Percentiles rank a stretch among this genome's conserved stretches.
These are phyloP conservation scores for Ctenomys sociabilis DNA, from an alignment of 2,113 vertebrate species.

Conservation along the genomic window DNA sequence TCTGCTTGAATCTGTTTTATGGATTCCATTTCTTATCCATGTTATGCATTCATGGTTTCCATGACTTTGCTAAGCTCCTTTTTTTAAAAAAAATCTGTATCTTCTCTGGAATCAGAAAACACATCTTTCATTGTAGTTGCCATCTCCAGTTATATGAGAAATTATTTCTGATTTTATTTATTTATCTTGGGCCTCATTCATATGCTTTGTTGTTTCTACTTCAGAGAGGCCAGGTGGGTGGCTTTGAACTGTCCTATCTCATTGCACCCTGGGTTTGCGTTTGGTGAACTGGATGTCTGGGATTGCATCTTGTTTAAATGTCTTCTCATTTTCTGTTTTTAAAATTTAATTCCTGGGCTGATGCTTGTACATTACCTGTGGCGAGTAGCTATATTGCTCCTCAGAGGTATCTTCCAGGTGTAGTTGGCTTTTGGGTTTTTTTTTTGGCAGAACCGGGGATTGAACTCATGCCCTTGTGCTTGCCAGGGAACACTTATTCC, in stretches of 20 bases:
- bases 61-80: not conserved
- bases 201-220: not conserved
- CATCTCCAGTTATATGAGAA: not conserved
- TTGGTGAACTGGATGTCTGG: not conserved
- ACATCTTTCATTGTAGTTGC: not conserved
- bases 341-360: not conserved
- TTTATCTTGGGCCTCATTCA: not conserved
- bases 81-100: too few species aligned
- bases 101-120: not conserved
- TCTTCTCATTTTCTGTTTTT: not conserved
- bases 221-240: not conserved
- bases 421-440: not conserved
- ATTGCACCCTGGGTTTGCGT: not conserved
- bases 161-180: not conserved
- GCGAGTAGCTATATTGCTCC: not conserved
- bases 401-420: not conserved
- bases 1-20: not conserved
- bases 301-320: not conserved
- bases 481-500: too few species aligned
- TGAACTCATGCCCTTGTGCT: too few species aligned
- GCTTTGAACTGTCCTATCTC: not conserved
- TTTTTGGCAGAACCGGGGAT: too few species aligned
- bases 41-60: not conserved
- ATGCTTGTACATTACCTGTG: not conserved
- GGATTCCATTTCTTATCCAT: not conserved